Evolutionary conservation across 2,888 invertebrate species (phyloP).

Genomic region (Lasioglossum figueresi): DNA sequence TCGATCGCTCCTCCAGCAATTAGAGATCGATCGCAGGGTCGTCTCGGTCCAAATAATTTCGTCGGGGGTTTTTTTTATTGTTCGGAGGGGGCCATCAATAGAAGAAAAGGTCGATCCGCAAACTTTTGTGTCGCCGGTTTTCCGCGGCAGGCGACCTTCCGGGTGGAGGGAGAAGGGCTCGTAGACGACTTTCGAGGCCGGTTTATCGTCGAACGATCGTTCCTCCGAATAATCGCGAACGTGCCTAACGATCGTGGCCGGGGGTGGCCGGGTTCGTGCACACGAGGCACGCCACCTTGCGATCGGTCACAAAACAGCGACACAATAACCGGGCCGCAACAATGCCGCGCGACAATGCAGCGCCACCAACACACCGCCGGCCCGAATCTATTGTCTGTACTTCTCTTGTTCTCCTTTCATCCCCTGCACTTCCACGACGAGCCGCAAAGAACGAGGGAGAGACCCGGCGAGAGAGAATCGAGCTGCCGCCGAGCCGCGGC

Average conservation of each 20-base stretch:
- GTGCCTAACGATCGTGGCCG: conserved; percentile 76
- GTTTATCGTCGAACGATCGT: conserved; percentile 73
- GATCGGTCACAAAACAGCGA: conserved; percentile 82
- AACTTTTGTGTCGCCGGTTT: conserved; percentile 46
- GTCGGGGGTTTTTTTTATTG: conserved; percentile 37
- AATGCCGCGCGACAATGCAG: conserved; percentile 78
- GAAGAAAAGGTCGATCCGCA: conserved; percentile 57
- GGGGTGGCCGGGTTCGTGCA: conserved; percentile 69
- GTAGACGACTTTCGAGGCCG: conserved; percentile 63
- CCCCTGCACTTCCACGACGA: conserved; percentile 75
- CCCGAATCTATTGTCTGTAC: conserved; percentile 81
- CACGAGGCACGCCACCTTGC: conserved; percentile 77
- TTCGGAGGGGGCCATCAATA: conserved; percentile 39
- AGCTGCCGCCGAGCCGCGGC: conserved; percentile 19
- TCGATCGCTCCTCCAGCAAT: background rate
- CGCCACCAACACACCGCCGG: conserved; percentile 77
- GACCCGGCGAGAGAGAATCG: conserved; percentile 51
- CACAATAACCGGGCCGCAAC: conserved; percentile 81
- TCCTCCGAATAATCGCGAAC: conserved; percentile 75
- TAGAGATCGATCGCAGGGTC: background rate
- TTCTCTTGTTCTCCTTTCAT: conserved; percentile 80
- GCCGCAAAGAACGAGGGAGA: conserved; percentile 66
- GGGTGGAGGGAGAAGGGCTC: background rate
- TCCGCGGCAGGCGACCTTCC: conserved; percentile 54
- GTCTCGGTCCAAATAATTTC: background rate